Percentiles rank a stretch among this genome's conserved stretches.
phyloP scores from a whole-genome alignment of 2,888 invertebrate genomes.

The Mesorhabditis spiculigera region DNA sequence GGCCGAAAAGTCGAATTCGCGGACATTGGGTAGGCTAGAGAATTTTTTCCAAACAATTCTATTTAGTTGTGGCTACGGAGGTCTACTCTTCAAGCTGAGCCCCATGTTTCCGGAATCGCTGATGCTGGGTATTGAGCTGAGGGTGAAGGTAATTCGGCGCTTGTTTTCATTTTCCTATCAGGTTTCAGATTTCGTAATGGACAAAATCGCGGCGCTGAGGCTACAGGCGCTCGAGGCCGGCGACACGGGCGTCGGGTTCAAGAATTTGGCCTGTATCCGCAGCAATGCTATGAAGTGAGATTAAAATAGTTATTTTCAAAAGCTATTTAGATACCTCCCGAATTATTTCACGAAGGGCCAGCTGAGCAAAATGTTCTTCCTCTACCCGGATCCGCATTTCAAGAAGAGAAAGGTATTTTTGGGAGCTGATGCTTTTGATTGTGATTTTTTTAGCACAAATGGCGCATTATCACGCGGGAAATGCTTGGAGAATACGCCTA shows the following conservation, averaged over 20 bases:
- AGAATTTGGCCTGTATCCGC: constrained; percentile 89
- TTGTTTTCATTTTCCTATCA: constrained; percentile 14
- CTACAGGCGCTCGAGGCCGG: constrained; percentile 31
- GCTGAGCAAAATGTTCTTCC: constrained; percentile 78
- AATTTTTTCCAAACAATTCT: not conserved
- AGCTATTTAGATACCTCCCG: constrained; percentile 87
- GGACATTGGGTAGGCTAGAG: constrained; percentile 73
- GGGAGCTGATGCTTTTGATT: not conserved
- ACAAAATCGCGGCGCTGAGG: constrained; percentile 83
- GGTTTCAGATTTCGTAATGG: constrained; percentile 87
- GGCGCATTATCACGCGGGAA: constrained; percentile 92
- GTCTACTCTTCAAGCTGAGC: constrained; percentile 73
- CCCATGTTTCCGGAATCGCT: constrained; percentile 82
- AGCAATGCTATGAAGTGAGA: constrained; percentile 16
- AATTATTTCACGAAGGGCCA: constrained; percentile 93
- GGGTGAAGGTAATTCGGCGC: constrained; percentile 82
- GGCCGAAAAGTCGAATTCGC: constrained; percentile 75
- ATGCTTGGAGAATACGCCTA: constrained; percentile 95
- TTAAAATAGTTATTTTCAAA: not conserved
- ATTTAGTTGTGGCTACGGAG: constrained; percentile 29
- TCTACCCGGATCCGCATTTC: constrained; percentile 99
- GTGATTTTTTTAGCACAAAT: constrained; percentile 72
- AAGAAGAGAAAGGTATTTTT: constrained; percentile 65
- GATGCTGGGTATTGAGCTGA: constrained; percentile 91
- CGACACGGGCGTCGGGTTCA: constrained; percentile 67